Base-by-base conservation (phyloP, 2,888 invertebrate species). In the Sturmia bella region DNA sequence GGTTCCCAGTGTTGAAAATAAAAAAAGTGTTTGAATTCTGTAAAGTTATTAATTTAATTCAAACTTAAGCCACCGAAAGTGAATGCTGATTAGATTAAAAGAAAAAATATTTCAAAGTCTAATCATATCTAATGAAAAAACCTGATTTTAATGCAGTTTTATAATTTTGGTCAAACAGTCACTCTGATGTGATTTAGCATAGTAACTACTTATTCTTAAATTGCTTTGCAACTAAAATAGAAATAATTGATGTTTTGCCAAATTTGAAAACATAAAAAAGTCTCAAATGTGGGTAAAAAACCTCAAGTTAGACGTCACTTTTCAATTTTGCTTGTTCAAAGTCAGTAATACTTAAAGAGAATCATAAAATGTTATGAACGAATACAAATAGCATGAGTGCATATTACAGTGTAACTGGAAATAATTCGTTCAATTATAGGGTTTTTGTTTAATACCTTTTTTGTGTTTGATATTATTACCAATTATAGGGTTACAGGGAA, bases 171-270 rank as follows among this genome's bases (percentile, higher is more conserved):
- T 39, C 21, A 21, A 21, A 15, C 17, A 57, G 57, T 39, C 17
- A 57, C 39, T 39, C 19, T 54, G 27, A 9, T 11, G 27, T 11
- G 7, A 15, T 54, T 32, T 54, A 54, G n/a, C 15, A n/a, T 27
- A 54, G n/a, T 27, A 15, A 54, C 15, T n/a, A 27, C 24, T 15
- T 27, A n/a, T 27, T 54, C 27, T 57, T 27, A 27, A 32, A 19
- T 48, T 12, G 19, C 13, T 39, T 11, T 39, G n/a, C 19, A 19
- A 39, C 5, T 39, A 41, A 21, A 56, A 19, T 3, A 56, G 1
- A 17, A 9, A 41, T 9, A 59, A 59, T 41, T 59, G 59, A n/a
- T 41, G 39, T 59, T n/a, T 41, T 59, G 59, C 59, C 59, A 59
- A 59, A 59, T 21, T 21, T 6, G 13, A 6, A 19, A 21, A 41